Base-by-base conservation (phyloP, 2,888 invertebrate genomes). In the Eupithecia insigniata region DNA sequence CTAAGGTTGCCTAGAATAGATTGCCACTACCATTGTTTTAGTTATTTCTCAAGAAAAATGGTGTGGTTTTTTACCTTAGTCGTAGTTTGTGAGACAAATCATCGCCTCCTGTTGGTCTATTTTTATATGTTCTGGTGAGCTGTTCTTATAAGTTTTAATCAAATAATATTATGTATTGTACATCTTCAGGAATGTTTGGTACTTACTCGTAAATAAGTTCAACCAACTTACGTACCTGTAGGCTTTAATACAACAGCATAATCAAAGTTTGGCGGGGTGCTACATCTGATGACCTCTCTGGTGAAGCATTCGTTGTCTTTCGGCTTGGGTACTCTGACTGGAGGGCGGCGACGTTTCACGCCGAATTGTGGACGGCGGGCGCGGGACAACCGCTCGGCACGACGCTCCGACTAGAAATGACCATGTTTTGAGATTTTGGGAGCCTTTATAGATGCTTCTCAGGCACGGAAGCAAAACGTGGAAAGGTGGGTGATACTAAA, bases 331-430 rank as follows among this genome's bases (percentile, higher is more conserved):
- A 85, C 79, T 72, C 92, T 85, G 72, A 87, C 85, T 30, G 88
- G 88, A 2, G 91, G 86, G 43, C 93, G 92, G 70, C 90, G 87
- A 61, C 89, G 83, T 80, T 93, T 92, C 72, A 88, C 91, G 51
- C 90, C 91, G 75, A 89, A 85, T 78, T 93, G 93, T 10, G 92
- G 92, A 18, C 92, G 90, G 60, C 93, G 91, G 67, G 92, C 93
- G 77, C 91, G 93, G 60, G 91, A 92, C 74, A 92, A 78, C 10
- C 92, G 88, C 84, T 93, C 93, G 8, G 92, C 92, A 76, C 92
- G 91, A 80, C 92, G 92, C 81, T 93, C 93, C 78, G 93, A 92
- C 93, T 93, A 83, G 0, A 85, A 83, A 58, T 55, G 51, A 46
- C 1, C 51, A 43, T 43, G 1, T 34, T 46, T 61, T 58, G 18